These are phyloP conservation scores for Melangyna quadrimaculata DNA, from an alignment of 2,888 invertebrate species.

Conservation along the genomic window DNA sequence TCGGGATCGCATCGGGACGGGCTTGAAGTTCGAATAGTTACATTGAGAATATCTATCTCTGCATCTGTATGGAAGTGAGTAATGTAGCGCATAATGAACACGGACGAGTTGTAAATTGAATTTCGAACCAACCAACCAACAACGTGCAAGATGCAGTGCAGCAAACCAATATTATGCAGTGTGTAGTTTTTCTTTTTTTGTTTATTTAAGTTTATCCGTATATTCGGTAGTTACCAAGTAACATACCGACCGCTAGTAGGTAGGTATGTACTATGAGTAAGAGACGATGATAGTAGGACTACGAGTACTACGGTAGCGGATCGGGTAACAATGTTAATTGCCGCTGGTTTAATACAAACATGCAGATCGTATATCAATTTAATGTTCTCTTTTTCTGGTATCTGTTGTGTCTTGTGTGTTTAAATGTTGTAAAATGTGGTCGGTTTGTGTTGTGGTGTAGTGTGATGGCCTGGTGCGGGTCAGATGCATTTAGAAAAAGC, in stretches of 20 bases:
- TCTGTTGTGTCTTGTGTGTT: conserved; percentile 28
- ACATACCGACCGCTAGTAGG: not conserved
- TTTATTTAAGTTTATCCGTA: not conserved
- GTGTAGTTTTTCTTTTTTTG: not conserved
- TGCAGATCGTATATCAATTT: conserved; percentile 69
- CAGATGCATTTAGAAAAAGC: conserved; percentile 26
- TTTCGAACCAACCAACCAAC: not conserved
- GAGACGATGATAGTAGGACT: not conserved
- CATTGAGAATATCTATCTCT: conserved; percentile 26
- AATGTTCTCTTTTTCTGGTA: conserved; percentile 49
- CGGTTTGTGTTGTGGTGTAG: too few relatives aligned
- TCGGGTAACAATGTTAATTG: conserved; percentile 70
- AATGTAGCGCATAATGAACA: conserved; percentile 71
- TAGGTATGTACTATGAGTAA: not conserved
- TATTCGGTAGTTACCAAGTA: not conserved
- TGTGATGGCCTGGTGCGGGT: conserved; percentile 26
- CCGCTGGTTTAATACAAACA: conserved; percentile 65
- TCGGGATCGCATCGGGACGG: not conserved
- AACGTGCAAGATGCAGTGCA: not conserved
- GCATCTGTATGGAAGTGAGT: conserved; percentile 61
- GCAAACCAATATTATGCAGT: not conserved
- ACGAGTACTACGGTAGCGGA: conserved; percentile 46
- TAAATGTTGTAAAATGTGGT: conserved; percentile 29
- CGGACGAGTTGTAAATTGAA: conserved; percentile 68
- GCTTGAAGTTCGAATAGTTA: not conserved